Evolutionary conservation across 2,113 vertebrate genomes (phyloP).

Genomic region (Pao palembangensis): DNA sequence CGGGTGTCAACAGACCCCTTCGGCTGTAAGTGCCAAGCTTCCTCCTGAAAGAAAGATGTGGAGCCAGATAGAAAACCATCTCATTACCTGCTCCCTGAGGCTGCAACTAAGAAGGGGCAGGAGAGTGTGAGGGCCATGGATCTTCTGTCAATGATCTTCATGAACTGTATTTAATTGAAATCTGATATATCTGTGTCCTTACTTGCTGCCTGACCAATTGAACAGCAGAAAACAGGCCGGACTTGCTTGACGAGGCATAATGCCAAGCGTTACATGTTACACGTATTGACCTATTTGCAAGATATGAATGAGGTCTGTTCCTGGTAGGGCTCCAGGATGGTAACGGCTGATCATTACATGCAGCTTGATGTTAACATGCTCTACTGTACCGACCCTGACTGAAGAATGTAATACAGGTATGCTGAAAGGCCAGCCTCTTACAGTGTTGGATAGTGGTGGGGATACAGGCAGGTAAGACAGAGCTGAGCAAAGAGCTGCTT

Average conservation of each 20-base stretch:
- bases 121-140: slow-evolving; percentile 60
- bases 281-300: slow-evolving; percentile 59
- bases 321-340: slow-evolving; percentile 35
- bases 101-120: slow-evolving; percentile 63
- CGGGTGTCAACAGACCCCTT: slow-evolving; percentile 67
- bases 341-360: slow-evolving; percentile 64
- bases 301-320: slow-evolving; percentile 54
- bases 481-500: slow-evolving; percentile 67
- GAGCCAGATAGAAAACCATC: slow-evolving; percentile 66
- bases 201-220: slow-evolving; percentile 48
- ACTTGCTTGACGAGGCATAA: slow-evolving; percentile 20
- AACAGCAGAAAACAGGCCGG: slow-evolving; percentile 40
- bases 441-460: slow-evolving; percentile 48
- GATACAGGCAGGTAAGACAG: slow-evolving; percentile 55
- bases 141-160: slow-evolving; percentile 54
- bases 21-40: slow-evolving; percentile 56
- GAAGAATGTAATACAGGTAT: slow-evolving; percentile 42
- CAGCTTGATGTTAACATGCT: slow-evolving; percentile 54
- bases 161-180: slow-evolving; percentile 73
- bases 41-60: slow-evolving; percentile 62
- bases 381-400: slow-evolving; percentile 56
- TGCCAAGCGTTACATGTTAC: slow-evolving; percentile 47
- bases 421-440: slow-evolving; percentile 40
- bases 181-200: slow-evolving; percentile 67
- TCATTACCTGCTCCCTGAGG: slow-evolving; percentile 76